Base-by-base conservation (phyloP, 2,113 vertebrate species). In the Ictalurus punctatus region DNA sequence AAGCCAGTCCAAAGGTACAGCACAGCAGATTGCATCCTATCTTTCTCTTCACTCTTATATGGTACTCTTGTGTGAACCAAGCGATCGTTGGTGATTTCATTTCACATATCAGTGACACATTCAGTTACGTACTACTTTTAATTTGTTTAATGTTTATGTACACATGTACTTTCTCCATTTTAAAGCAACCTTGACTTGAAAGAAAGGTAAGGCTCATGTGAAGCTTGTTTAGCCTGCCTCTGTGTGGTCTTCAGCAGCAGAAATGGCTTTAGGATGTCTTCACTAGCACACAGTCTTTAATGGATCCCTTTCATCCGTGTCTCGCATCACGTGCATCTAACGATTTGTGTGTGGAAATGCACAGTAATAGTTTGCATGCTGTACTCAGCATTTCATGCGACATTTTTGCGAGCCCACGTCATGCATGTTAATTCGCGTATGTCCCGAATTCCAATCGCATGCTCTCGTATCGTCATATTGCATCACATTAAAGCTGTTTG, bases 1-100 rank as follows among this genome's bases (percentile, higher is more conserved):
- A 99, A 97, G 83, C 96, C 96, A 87, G 96, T 96, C 90, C 97
- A 98, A 93, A 99, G 97, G 98, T 99, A 95, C 94, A 92, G 14
- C 69, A 16, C 21, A 19, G 10, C 34, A 40, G 52, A 21, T 54
- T n/a, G 16, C 1, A n/a, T 58, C 52, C 79, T 10, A 4, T 52
- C 48, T 16, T 3, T 52, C 13, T 54, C 27, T 54, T n/a, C 5
- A n/a, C 19, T 23, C 13, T 40, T 86, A 0, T 21, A 0, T 48
- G 9, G 7, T 12, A 61, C 25, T 73, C 30, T n/a, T 16, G 65
- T 69, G 27, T 69, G 27, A 69, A 23, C 12, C 13, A 14, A 67
- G 12, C n/a, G 12, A 30, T n/a, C 12, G 12, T 13, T 30, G 10
- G 27, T 30, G 23, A 9, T 65, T 61, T 61, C 12, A 67, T 67